Evolutionary conservation across 2,888 invertebrate species (phyloP), one percentile per base, ranked within the genome.

Genomic region (Crematogaster levior): DNA sequence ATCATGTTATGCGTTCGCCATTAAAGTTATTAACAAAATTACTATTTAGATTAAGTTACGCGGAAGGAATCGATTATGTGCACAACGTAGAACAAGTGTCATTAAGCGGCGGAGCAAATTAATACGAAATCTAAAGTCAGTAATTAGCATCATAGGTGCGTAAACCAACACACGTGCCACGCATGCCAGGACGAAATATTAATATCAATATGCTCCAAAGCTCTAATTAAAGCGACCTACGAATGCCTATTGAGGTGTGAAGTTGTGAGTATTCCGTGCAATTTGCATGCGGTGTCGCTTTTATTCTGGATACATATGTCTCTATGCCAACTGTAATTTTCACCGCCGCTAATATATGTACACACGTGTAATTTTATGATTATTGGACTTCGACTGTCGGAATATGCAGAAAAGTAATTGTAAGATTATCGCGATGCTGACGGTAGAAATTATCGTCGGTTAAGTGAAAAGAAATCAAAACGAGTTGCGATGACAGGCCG

Each of bases 181-280:
- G 24, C n/a, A 40, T 61, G 63, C n/a, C 63, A 60, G 58, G 56
- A 10, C 53, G 65, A 21, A 27, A 63, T 77, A 77, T 86, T 81
- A 74, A 84, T 86, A 81, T 84, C 72, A 58, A 60, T 56, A 75
- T 37, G 70, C 53, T 61, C n/a, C 46, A 61, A 37, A 77, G 58
- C 72, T 74, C 63, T 82, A 84, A 86, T 84, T 77, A 86, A 56
- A 82, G 56, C 24, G 81, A 81, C 48, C 65, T 27, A 70, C 46
- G 37, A 68, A 15, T n/a, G 48, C n/a, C 7, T 58, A 21, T 40
- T 58, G 34, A 40, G 6, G n/a, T 34, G 53, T 58, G 53, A 81
- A 61, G 56, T 77, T 27, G 48, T 34, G 68, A 70, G 61, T 60
- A 74, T 63, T 15, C 27, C 40, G 18, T 21, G 63, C 58, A 65